Base-by-base conservation (phyloP, 2,113 vertebrate genomes). In the Ammodytes marinus region DNA sequence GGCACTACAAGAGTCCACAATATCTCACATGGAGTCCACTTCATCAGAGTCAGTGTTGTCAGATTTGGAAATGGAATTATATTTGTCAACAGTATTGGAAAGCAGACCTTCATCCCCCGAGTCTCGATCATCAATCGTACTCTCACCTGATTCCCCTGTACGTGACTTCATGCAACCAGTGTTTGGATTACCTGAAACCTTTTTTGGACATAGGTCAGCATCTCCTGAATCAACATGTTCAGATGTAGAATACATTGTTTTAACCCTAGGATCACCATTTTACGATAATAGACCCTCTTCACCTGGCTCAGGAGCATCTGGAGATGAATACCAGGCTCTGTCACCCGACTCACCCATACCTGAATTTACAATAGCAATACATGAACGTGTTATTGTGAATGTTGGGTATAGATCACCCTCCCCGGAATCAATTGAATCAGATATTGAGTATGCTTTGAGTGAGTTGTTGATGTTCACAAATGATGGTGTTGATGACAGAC, bases 331-430 rank as follows among this genome's bases (percentile, higher is more conserved):
- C 42, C 80, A 59, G 9, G 39, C 3, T 42, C 37, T 90, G 11
- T 79, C 83, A 43, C 89, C 87, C 79, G 90, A 90, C 64, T 95
- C 90, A 14, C 91, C 88, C 7, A 61, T 93, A 68, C 80, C 86
- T 46, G 76, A 87, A 3, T 94, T 81, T 42, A 86, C 47, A 61
- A 35, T 42, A 43, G 12, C 7, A 55, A 13, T 57, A 4, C 2
- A 9, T 71, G 80, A 88, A 55, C 5, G 4, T 69, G 73, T 87
- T 10, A 70, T 86, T 54, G 6, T 88, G 58, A 87, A 84, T 72
- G 10, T 14, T 55, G 77, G 80, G 0, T 88, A 79, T 80, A 76
- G 86, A 74, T 92, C 94, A 65, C 2, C 73, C 0, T 94, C 92
- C 4, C 85, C 89, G 45, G 88, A 92, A 77, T 89, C 83, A 2